These are phyloP conservation scores for Mythimna loreyi DNA, from an alignment of 2,888 invertebrate species.

Conservation along the genomic window DNA sequence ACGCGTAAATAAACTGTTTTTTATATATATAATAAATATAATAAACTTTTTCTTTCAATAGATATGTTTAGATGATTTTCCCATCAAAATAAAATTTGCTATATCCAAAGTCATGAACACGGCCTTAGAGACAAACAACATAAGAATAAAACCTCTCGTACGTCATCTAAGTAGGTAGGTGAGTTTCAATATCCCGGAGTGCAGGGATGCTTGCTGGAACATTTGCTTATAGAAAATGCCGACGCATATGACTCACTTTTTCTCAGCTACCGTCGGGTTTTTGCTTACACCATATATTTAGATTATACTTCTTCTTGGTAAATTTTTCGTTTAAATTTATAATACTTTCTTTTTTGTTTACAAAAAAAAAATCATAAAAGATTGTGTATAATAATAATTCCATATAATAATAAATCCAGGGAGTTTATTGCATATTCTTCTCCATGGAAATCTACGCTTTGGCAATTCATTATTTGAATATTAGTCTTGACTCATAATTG, in stretches of 20 bases:
- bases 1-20: too few species aligned
- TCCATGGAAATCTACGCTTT: too few species aligned
- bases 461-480: too few species aligned
- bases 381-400: too few species aligned
- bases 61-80: too few species aligned
- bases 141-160: conserved; percentile 47
- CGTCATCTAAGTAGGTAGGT: conserved; percentile 23
- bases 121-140: conserved; percentile 43
- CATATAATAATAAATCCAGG: too few species aligned
- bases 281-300: neutral
- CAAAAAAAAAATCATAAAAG: too few species aligned
- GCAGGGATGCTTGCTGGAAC: conserved; percentile 35
- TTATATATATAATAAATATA: too few species aligned
- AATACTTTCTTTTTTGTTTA: neutral
- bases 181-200: conserved; percentile 46
- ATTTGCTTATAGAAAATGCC: conserved; percentile 36
- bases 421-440: too few species aligned
- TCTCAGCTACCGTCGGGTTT: neutral
- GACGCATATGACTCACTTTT: neutral
- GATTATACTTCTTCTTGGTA: neutral
- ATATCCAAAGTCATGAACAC: neutral
- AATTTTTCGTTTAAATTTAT: neutral
- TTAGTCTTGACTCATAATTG: too few species aligned
- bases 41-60: too few species aligned
- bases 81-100: too few species aligned